A percentile compares a stretch with the other conserved stretches of the same genome.
phyloP scores from a whole-genome alignment of 2,797 vertebrate genomes.

The Prunella strophiata region DNA sequence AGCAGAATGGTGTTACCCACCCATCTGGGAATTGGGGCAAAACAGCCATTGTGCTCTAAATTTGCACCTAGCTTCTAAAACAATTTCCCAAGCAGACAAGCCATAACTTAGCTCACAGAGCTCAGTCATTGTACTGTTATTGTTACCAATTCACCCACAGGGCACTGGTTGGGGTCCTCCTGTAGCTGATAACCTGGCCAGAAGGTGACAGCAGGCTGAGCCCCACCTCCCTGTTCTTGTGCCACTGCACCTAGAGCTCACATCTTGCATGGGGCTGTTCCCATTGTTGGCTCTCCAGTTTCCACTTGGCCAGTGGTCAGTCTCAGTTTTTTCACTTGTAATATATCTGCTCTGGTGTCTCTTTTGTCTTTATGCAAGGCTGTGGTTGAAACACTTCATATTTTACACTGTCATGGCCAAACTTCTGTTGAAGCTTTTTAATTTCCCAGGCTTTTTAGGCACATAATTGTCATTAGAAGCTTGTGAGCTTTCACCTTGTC shows the following conservation, averaged over 20 bases:
- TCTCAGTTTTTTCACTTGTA: conserved; percentile 1
- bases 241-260: neutral
- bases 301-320: conserved; percentile 58
- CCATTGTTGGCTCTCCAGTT: neutral
- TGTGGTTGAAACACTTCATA: conserved; percentile 43
- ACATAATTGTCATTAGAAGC: conserved; percentile 38
- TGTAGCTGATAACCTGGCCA: neutral
- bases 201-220: neutral
- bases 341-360: conserved; percentile 42
- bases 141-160: neutral
- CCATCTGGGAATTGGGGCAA: neutral
- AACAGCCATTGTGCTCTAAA: neutral
- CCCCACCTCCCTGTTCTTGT: neutral
- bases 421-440: conserved; percentile 40
- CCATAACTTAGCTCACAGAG: neutral
- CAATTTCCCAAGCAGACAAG: neutral
- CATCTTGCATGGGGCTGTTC: neutral
- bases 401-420: conserved; percentile 17
- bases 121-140: neutral
- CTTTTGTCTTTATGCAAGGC: conserved; percentile 33
- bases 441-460: conserved; percentile 29
- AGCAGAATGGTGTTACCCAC: neutral
- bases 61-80: conserved; percentile 24
- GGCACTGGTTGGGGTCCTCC: neutral
- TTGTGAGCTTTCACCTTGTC: conserved; percentile 32